Base-by-base conservation (phyloP, 2,113 vertebrate species). In the Motacilla tschutschensis region DNA sequence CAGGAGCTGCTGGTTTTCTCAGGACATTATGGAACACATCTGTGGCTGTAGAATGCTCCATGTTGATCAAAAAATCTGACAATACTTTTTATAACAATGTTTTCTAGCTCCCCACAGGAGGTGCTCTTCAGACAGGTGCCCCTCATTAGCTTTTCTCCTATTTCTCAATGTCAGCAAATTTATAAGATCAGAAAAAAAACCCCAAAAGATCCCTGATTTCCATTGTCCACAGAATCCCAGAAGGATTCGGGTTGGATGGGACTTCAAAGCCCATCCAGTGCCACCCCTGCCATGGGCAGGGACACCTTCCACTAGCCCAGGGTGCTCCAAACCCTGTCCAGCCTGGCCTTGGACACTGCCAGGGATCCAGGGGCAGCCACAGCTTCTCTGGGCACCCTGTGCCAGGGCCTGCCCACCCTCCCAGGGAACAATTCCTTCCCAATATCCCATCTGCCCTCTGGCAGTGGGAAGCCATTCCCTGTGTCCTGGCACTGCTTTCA, bases 261-360 rank as follows among this genome's bases (percentile, higher is more conserved):
- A 28, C 14, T 3, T 46, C 0, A 18, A 21, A 62, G 6, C 22
- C 10, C 40, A 44, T 8, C 7, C 14, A 14, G 14, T n/a, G 0
- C 26, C 26, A 17, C 16, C 18, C 6, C 17, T 70, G 26, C 17
- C n/a, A 44, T 5, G n/a, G 10, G 6, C 28, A 70, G 47, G 22
- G 40, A 46, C 66, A 53, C 1, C 7, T 71, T 1, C 47, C 40
- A 38, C n/a, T 10, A 0, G 0, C 21, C 33, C n/a, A 80, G n/a
- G 8, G 0, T 7, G 13, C 17, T 62, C 22, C 47, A 44, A 46
- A 9, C 9, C 12, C 28, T 0, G 0, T 53, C 65, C n/a, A 53
- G 0, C 14, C n/a, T 38, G 40, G 14, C 21, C 22, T 80, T 21
- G 55, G 47, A 2, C 21, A 38, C 14, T 46, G 0, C 9, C 47